Percentiles rank a stretch among this genome's conserved stretches.
These are phyloP conservation scores for Carabus problematicus DNA, from an alignment of 2,888 invertebrate genomes.

Conservation along the genomic window DNA sequence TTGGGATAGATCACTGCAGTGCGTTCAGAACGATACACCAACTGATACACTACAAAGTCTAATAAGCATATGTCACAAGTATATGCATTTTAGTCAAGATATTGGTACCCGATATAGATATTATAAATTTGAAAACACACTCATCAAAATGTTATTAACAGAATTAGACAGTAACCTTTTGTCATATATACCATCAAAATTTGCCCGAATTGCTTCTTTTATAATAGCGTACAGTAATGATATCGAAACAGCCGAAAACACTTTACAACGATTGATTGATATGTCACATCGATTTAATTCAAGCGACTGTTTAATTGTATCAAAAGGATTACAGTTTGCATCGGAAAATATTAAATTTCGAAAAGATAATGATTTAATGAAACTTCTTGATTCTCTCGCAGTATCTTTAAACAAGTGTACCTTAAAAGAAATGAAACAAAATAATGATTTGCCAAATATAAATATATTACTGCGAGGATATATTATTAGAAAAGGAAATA, in stretches of 20 bases:
- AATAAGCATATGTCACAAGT: slow-evolving; percentile 60
- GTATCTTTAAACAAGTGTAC: slow-evolving; percentile 54
- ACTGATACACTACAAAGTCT: slow-evolving; percentile 53
- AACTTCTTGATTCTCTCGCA: slow-evolving; percentile 30
- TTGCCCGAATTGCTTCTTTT: slow-evolving; percentile 59
- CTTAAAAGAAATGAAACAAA: slow-evolving; percentile 52
- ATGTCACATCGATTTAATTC: slow-evolving; percentile 58
- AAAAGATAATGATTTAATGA: slow-evolving; percentile 40
- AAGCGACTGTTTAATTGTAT: slow-evolving; percentile 58
- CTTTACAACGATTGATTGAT: slow-evolving; percentile 56
- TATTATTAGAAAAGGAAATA: slow-evolving; percentile 52
- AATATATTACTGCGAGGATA: slow-evolving; percentile 51
- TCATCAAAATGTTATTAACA: slow-evolving; percentile 56
- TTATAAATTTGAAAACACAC: slow-evolving; percentile 58
- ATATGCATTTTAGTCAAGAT: slow-evolving; percentile 64
- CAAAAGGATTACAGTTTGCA: slow-evolving; percentile 59
- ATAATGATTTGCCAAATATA: slow-evolving; percentile 41
- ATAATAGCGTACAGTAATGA: slow-evolving; percentile 59
- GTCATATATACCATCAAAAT: slow-evolving; percentile 56
- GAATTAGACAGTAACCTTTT: slow-evolving; percentile 55
- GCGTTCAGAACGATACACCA: slow-evolving; percentile 51
- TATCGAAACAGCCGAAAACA: slow-evolving; percentile 52
- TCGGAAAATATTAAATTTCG: slow-evolving; percentile 51
- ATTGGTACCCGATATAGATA: slow-evolving; percentile 62
- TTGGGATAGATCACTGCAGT: slow-evolving; percentile 59